Evolutionary conservation across 2,888 invertebrate genomes (phyloP).

Genomic region (Zeuzera pyrina): DNA sequence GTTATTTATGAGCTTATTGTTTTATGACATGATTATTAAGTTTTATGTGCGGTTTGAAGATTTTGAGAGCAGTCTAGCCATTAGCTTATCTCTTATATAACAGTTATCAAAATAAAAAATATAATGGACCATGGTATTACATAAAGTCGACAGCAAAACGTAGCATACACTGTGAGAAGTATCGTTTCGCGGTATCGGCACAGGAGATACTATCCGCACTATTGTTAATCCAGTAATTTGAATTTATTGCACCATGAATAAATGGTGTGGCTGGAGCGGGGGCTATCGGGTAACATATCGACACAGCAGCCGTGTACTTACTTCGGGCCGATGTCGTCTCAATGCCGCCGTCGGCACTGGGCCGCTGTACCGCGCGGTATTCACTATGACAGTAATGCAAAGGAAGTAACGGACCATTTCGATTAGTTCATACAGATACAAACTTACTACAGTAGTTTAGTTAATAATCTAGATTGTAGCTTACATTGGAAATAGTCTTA

Average conservation of each 20-base stretch:
- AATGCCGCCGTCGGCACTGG: constrained; percentile 9
- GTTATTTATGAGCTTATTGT: no score
- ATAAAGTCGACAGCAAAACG: constrained; percentile 27
- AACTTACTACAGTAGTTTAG: no score
- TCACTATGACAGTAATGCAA: constrained; percentile 32
- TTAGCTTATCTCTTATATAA: no score
- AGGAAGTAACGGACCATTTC: constrained; percentile 19
- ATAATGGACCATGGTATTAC: no score
- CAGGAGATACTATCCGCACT: constrained; percentile 61
- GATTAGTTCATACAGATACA: no score
- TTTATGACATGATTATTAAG: no score
- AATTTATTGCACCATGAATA: constrained; percentile 72
- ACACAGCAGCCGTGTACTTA: constrained; percentile 37
- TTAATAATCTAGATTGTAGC: no score
- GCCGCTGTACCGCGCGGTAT: constrained; percentile 13
- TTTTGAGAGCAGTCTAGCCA: no score
- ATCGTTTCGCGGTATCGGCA: constrained; percentile 41
- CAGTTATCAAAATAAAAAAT: no score
- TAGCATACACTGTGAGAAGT: constrained; percentile 33
- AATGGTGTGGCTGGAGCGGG: constrained; percentile 51
- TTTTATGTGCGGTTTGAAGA: no score
- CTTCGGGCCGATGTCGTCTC: constrained; percentile 23
- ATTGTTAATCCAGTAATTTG: constrained; percentile 74
- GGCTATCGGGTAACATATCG: constrained; percentile 61
- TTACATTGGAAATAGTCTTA: no score